Evolutionary conservation across 2,797 vertebrate species (phyloP).

Genomic region (Siniperca undulata): DNA sequence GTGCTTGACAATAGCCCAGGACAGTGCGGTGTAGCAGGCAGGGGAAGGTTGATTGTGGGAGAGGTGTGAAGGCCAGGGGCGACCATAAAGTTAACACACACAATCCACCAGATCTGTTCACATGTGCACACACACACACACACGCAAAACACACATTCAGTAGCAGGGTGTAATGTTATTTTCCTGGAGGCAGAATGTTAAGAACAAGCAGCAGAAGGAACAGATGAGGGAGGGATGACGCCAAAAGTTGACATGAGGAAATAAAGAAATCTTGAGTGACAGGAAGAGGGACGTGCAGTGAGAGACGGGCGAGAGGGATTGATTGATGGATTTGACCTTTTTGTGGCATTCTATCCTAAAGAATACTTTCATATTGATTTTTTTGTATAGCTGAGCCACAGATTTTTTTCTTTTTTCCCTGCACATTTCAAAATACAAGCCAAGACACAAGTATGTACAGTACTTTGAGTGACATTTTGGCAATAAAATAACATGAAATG

Average conservation of each 20-base stretch:
- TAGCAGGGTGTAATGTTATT: conserved; percentile 62
- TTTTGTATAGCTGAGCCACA: conserved; percentile 14
- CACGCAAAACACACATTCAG: conserved; percentile 26
- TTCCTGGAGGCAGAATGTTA: conserved; percentile 61
- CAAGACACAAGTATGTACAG: conserved; percentile 1
- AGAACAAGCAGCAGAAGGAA: conserved; percentile 36
- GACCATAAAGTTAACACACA: conserved; percentile 48
- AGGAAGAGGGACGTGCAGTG: conserved; percentile 5
- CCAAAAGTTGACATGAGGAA: conserved; percentile 32
- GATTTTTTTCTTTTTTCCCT: background rate
- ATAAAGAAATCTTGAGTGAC: conserved; percentile 40
- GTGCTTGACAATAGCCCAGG: conserved; percentile 75
- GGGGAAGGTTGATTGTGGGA: conserved; percentile 58
- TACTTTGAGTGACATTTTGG: conserved; percentile 50
- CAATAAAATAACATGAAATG: conserved; percentile 25
- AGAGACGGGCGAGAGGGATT: conserved; percentile 6
- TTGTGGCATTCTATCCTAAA: conserved; percentile 12
- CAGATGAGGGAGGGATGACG: conserved; percentile 26
- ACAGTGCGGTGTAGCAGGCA: conserved; percentile 62
- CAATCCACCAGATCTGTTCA: conserved; percentile 19
- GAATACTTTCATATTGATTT: conserved; percentile 27
- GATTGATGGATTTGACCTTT: conserved; percentile 67
- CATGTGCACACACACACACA: background rate
- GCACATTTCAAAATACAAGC: conserved; percentile 32
- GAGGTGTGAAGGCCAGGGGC: conserved; percentile 56